A percentile compares a stretch with the other conserved stretches of the same genome.
Evolutionary conservation across 2,113 vertebrate species (phyloP).

Genomic region (Probosciger aterrimus): DNA sequence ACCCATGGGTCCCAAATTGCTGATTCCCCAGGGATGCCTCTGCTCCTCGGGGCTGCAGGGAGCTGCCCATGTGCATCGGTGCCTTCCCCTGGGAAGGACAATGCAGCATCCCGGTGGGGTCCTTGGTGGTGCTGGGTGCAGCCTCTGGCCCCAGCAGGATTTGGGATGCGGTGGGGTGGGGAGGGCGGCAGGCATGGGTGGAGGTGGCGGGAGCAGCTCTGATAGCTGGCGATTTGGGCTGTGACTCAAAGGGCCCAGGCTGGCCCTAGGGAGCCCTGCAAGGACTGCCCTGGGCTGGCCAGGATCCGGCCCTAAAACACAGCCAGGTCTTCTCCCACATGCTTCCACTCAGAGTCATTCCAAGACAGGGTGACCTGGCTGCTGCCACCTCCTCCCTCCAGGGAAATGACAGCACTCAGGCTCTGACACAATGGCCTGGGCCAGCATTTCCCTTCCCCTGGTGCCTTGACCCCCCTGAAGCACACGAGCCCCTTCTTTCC

Average conservation of each 20-base stretch:
- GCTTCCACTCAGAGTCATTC: neutral
- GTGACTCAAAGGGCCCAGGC: neutral
- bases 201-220: neutral
- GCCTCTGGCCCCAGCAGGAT: neutral
- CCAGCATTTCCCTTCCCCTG: neutral
- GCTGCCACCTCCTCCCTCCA: neutral
- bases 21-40: neutral
- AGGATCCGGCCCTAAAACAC: neutral
- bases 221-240: neutral
- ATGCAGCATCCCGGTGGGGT: accelerated
- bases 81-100: neutral
- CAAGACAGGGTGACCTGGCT: neutral
- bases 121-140: accelerated
- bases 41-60: neutral
- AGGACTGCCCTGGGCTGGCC: neutral
- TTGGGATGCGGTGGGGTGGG: neutral
- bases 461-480: accelerated
- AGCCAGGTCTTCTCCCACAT: neutral
- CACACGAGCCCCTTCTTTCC: accelerated
- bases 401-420: neutral
- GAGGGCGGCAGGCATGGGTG: neutral
- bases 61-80: accelerated
- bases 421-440: neutral
- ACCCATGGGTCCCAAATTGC: neutral
- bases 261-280: neutral